These are phyloP conservation scores for Hirundichthys speculiger DNA, from an alignment of 2,113 vertebrate species.

Conservation along the genomic window DNA sequence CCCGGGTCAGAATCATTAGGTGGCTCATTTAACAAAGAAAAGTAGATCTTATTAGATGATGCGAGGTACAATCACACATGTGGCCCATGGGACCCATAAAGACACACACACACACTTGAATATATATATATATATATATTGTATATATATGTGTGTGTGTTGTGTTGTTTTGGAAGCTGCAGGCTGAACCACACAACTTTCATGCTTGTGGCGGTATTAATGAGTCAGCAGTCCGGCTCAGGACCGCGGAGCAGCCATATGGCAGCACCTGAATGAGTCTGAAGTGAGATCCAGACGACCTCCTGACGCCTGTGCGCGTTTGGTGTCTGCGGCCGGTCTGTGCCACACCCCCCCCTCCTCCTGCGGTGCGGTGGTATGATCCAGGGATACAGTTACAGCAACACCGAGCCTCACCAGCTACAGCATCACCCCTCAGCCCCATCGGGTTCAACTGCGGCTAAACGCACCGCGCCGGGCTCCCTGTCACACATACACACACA, in stretches of 20 bases:
- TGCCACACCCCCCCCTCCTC: slow-evolving; percentile 82
- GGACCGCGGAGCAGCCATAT: slow-evolving; percentile 45
- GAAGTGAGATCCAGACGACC: slow-evolving; percentile 63
- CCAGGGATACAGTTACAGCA: slow-evolving; percentile 80
- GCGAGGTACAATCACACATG: slow-evolving; percentile 38
- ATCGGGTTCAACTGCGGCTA: slow-evolving; percentile 76
- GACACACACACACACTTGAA: no score
- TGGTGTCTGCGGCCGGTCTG: slow-evolving; percentile 49
- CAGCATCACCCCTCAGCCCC: slow-evolving; percentile 67
- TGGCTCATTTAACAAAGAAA: slow-evolving; percentile 55
- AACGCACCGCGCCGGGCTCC: slow-evolving; percentile 67
- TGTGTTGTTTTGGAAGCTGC: not conserved
- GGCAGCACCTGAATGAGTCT: slow-evolving; percentile 60
- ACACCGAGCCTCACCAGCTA: slow-evolving; percentile 73
- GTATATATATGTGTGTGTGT: no score
- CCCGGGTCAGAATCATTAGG: slow-evolving; percentile 65
- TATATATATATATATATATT: no score
- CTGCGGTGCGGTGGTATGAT: slow-evolving; percentile 77
- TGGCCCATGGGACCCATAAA: slow-evolving; percentile 32
- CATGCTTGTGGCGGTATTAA: not conserved
- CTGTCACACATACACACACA: slow-evolving; percentile 28
- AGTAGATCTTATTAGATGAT: slow-evolving; percentile 42
- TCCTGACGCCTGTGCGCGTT: slow-evolving; percentile 50
- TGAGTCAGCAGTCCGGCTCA: slow-evolving; percentile 60
- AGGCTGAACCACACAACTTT: slow-evolving; percentile 18